A percentile compares a stretch with the other conserved stretches of the same genome.
phyloP scores from a whole-genome alignment of 1,140 invertebrate species.

The Drusus annulatus region DNA sequence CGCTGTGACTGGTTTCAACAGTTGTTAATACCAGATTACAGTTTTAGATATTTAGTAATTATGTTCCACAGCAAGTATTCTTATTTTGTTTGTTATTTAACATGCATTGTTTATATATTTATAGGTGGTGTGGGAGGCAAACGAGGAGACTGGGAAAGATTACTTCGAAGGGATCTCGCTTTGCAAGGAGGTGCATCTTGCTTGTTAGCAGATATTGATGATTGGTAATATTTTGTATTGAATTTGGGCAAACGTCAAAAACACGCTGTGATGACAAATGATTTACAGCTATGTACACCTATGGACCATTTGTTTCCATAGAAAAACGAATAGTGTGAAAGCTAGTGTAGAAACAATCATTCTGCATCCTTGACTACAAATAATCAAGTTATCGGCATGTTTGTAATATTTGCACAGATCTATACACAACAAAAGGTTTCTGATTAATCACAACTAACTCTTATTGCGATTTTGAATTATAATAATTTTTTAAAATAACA shows the following conservation, averaged over 20 bases:
- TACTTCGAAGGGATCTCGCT: constrained; percentile 71
- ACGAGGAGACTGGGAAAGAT: constrained; percentile 67
- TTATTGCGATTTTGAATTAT: background rate
- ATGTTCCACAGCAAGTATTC: background rate
- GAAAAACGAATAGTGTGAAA: no score
- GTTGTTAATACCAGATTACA: no score
- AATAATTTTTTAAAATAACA: no score
- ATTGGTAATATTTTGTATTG: constrained; percentile 74
- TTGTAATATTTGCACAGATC: background rate
- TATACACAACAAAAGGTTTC: background rate
- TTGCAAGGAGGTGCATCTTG: constrained; percentile 72
- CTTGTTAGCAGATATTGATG: constrained; percentile 86
- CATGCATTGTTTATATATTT: no score
- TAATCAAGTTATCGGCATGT: background rate
- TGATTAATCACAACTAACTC: background rate
- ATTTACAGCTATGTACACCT: no score
- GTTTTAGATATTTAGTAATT: background rate
- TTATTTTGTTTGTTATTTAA: no score
- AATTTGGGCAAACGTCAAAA: no score
- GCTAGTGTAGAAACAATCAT: no score
- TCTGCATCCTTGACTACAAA: no score
- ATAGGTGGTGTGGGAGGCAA: constrained; percentile 44
- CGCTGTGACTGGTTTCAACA: no score
- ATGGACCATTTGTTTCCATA: no score
- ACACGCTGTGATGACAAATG: no score